phyloP scores from a whole-genome alignment of 2,797 vertebrate species.

The Fringilla coelebs region DNA sequence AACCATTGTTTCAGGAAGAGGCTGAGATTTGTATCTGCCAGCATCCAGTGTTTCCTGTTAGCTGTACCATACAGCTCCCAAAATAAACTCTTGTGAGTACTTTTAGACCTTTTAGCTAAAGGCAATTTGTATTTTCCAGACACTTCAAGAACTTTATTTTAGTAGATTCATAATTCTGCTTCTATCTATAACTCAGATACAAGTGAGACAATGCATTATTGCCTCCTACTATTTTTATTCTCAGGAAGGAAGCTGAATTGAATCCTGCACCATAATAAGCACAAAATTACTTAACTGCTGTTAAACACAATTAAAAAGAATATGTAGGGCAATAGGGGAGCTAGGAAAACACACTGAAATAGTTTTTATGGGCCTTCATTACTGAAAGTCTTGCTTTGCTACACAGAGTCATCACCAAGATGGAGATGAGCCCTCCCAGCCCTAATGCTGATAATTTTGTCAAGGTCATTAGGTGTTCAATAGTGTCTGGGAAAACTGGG shows the following conservation, averaged over 20 bases:
- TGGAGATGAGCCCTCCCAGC: conserved; percentile 21
- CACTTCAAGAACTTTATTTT: conserved; percentile 21
- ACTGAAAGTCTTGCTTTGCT: conserved; percentile 42
- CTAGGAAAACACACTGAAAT: conserved; percentile 27
- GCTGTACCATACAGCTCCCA: neutral
- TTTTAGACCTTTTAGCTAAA: conserved; percentile 3
- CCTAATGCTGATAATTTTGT: conserved; percentile 64
- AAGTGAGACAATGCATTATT: neutral
- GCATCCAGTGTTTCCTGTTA: neutral
- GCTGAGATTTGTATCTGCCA: neutral
- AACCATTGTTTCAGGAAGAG: conserved; percentile 9
- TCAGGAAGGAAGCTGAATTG: conserved; percentile 19
- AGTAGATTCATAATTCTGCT: conserved; percentile 18
- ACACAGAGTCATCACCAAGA: neutral
- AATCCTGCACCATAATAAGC: neutral
- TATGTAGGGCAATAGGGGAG: neutral
- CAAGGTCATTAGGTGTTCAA: conserved; percentile 73
- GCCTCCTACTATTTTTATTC: conserved; percentile 32
- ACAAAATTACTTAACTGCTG: neutral
- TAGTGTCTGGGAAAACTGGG: conserved; percentile 55
- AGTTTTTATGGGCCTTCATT: conserved; percentile 18
- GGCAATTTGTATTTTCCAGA: conserved; percentile 35
- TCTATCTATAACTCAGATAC: neutral
- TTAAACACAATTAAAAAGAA: neutral
- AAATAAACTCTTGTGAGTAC: conserved; percentile 26